Base-by-base conservation (phyloP, 2,113 vertebrate genomes). In the Ciconia boyciana region DNA sequence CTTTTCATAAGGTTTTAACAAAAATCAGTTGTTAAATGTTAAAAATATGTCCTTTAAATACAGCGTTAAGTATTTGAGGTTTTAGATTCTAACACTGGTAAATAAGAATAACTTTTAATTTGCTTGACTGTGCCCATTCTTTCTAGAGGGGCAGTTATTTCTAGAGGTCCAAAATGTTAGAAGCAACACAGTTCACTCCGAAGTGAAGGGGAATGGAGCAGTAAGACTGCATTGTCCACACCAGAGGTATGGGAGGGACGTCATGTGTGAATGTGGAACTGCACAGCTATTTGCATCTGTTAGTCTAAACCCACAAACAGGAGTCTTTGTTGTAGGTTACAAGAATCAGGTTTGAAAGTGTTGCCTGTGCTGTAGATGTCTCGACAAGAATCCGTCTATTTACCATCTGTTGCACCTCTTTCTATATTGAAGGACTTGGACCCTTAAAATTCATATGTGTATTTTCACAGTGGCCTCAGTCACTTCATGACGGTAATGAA, bases 361-460 rank as follows among this genome's bases (percentile, higher is more conserved):
- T 52, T 2, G 0, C 32, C 57, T 6, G 4, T 41, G 41, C 13
- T 54, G 49, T 44, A 3, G 0, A 5, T 12, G 43, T 18, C 34
- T 54, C 6, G 0, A 28, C 28, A 49, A 58, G 29, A 64, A 62
- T 16, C 15, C 48, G n/a, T 31, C 31, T 54, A 11, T 49, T 65
- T 62, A 20, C 24, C 22, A 5, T 28, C 51, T 79, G 26, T 36
- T n/a, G 8, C 22, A 10, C 25, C 16, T 62, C 36, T 49, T 89
- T 41, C 21, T 58, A 2, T 21, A 12, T 3, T 1, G 4, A 65
- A 85, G 77, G 32, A 36, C 49, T 69, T 57, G 48, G 20, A n/a
- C 7, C 15, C 44, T 74, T 39, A 44, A 64, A 20, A 44, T 41
- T 76, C 6, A 9, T 15, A 34, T 7, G 12, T 34, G 8, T 69